Base-by-base conservation (phyloP, 2,113 vertebrate species). In the Tilapia sparmanii region DNA sequence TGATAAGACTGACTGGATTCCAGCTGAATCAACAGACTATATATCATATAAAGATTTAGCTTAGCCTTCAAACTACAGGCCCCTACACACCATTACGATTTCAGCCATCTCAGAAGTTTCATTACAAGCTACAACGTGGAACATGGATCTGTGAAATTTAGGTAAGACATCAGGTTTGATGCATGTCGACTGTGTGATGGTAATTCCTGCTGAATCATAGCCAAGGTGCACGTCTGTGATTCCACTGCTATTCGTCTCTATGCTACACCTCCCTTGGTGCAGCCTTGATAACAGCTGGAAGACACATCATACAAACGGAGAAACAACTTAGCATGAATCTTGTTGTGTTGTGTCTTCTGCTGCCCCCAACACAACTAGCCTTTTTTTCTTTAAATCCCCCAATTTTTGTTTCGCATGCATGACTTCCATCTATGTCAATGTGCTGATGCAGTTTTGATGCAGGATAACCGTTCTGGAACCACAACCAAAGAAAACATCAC, bases 381-480 rank as follows among this genome's bases (percentile, higher is more conserved):
- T 52, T 78, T n/a, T 66, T 29, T 0, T 15, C 45, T 78, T 78
- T 78, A 29, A 47, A 29, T 29, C 24, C 4, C 71, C 24, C 10
- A 76, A 2, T 29, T 76, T 76, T 11, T 76, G 68, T 31, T 31
- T 78, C 1, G 7, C 42, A 78, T 16, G 40, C 68, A 73, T 45
- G 68, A 78, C 42, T 47, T 31, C 42, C 16, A 31, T 50, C 7
- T 31, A 5, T 50, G 1, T 31, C 71, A 19, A 31, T 31, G 42
- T 76, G 71, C 71, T n/a, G 24, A n/a, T 50, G 1, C 24, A 50
- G 71, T 19, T 76, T 76, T 47, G 71, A 50, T 78, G 71, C 0
- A 31, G 71, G 18, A 78, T 29, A 29, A 0, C 3, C 0, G 6
- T 47, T 29, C 24, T 47, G 24, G 42, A 76, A 29, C 42, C 16